Evolutionary conservation across 2,113 vertebrate species (phyloP).

Genomic region (Seriola quinqueradiata): DNA sequence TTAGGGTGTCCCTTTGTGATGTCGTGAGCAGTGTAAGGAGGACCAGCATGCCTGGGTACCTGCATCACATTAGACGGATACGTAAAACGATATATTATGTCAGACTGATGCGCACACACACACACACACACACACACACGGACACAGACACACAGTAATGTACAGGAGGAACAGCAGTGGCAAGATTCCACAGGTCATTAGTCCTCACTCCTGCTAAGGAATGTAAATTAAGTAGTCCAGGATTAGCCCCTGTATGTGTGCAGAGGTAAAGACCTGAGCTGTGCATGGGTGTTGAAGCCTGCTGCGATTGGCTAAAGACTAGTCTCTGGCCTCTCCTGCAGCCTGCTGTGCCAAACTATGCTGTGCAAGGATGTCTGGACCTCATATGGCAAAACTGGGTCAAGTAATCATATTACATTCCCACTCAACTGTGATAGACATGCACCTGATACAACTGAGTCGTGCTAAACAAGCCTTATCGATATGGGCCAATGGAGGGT

Average conservation of each 20-base stretch:
- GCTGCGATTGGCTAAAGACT: slow-evolving; percentile 40
- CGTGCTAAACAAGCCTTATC: slow-evolving; percentile 24
- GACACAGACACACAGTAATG: neutral
- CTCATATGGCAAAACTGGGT: slow-evolving; percentile 55
- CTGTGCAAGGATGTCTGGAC: slow-evolving; percentile 43
- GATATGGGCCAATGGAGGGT: neutral
- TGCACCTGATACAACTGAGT: slow-evolving; percentile 40
- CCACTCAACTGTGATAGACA: slow-evolving; percentile 42
- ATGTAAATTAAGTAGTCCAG: slow-evolving; percentile 60
- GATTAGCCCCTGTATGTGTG: slow-evolving; percentile 56
- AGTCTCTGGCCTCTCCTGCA: slow-evolving; percentile 39
- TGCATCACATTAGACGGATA: slow-evolving; percentile 65
- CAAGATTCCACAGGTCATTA: slow-evolving; percentile 61
- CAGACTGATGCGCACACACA: neutral
- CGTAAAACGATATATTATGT: slow-evolving; percentile 5
- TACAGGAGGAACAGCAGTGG: slow-evolving; percentile 5
- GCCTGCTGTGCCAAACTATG: slow-evolving; percentile 31
- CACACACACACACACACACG: neutral
- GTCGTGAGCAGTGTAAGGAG: slow-evolving; percentile 93
- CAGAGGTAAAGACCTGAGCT: slow-evolving; percentile 54
- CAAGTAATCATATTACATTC: slow-evolving; percentile 52
- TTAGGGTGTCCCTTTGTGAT: slow-evolving; percentile 96
- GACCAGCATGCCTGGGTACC: slow-evolving; percentile 93
- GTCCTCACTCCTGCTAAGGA: slow-evolving; percentile 51
- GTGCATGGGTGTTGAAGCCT: slow-evolving; percentile 35